phyloP scores from a whole-genome alignment of 2,888 invertebrate species.

The Drosophila algonquin region DNA sequence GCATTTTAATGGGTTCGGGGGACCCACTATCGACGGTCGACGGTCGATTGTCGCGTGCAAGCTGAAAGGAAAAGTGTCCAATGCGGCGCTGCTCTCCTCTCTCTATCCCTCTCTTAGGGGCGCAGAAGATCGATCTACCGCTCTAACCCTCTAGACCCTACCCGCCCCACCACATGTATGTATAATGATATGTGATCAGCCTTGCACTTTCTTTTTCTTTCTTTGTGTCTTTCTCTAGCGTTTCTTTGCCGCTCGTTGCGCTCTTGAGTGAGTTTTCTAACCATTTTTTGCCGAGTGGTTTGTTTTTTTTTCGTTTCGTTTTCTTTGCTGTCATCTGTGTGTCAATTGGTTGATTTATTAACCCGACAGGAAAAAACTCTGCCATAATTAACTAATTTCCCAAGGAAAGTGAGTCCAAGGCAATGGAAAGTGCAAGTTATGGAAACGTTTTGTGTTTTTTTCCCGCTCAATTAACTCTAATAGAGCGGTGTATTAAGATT shows the following conservation, averaged over 20 bases:
- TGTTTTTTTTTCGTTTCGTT: slow-evolving; percentile 32
- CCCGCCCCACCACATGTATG: neutral
- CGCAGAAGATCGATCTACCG: slow-evolving; percentile 17
- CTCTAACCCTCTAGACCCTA: neutral
- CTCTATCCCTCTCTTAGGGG: neutral
- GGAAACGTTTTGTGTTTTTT: slow-evolving; percentile 5
- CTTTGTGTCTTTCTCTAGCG: slow-evolving; percentile 51
- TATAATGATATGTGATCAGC: slow-evolving; percentile 35
- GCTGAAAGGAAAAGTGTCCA: slow-evolving; percentile 39
- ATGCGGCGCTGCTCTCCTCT: slow-evolving; percentile 1
- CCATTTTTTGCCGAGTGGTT: slow-evolving; percentile 3
- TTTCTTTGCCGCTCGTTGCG: slow-evolving; percentile 46
- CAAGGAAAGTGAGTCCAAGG: slow-evolving; percentile 60
- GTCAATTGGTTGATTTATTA: slow-evolving; percentile 69
- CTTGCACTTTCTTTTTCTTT: slow-evolving; percentile 70
- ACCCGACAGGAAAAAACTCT: slow-evolving; percentile 57
- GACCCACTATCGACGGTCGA: neutral
- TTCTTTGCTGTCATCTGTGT: slow-evolving; percentile 47
- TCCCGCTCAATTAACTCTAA: slow-evolving; percentile 17
- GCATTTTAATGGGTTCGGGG: neutral
- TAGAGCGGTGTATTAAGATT: neutral
- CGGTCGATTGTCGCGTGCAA: slow-evolving; percentile 6
- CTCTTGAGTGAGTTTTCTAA: slow-evolving; percentile 23
- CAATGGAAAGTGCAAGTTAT: slow-evolving; percentile 69
- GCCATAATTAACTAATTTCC: slow-evolving; percentile 65